phyloP scores from a whole-genome alignment of 2,113 vertebrate species.

The Leucosticte australis region DNA sequence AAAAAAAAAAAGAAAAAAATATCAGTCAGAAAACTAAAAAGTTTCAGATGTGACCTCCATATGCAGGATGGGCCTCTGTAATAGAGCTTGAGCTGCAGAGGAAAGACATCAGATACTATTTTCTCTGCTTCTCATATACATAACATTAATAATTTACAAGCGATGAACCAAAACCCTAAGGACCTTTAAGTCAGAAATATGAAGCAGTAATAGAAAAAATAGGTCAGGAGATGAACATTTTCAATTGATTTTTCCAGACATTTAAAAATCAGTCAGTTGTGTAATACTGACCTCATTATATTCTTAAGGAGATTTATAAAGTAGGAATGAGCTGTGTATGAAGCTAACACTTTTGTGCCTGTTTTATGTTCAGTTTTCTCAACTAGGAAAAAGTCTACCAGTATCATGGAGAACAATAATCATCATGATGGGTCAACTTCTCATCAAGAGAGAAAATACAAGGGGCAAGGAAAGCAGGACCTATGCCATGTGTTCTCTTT shows the following conservation, averaged over 20 bases:
- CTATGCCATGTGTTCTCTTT: background rate
- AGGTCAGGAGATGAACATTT: background rate
- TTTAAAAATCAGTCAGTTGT: conserved; percentile 18
- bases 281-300: conserved; percentile 19
- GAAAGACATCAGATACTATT: background rate
- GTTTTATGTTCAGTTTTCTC: background rate
- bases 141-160: conserved; percentile 32
- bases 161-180: background rate
- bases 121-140: background rate
- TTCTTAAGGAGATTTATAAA: background rate
- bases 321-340: background rate
- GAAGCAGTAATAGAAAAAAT: conserved; percentile 11
- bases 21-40: background rate
- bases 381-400: background rate
- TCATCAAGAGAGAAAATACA: background rate
- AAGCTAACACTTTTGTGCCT: background rate
- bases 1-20: background rate
- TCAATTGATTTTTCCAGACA: conserved; percentile 14
- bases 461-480: background rate
- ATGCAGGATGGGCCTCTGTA: background rate
- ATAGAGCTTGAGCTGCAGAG: background rate
- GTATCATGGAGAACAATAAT: background rate
- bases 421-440: background rate
- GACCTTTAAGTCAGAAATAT: background rate
- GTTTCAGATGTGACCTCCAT: background rate